Base-by-base conservation (phyloP, 2,888 invertebrate species). In the Candidula unifasciata region DNA sequence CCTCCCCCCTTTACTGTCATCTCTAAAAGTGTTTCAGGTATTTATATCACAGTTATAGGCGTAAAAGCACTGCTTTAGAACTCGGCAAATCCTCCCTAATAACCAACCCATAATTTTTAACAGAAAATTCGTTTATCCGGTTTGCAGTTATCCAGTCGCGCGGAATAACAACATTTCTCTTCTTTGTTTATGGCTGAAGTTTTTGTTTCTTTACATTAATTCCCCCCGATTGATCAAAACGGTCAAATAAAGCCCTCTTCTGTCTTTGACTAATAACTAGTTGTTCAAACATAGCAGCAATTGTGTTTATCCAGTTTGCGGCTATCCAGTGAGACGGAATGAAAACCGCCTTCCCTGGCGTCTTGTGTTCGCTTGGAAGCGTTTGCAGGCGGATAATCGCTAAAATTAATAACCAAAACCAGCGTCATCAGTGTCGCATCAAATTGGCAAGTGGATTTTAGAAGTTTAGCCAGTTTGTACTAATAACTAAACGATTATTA, bases 401-500 rank as follows among this genome's bases (percentile, higher is more conserved):
- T 80, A 80, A 80, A 69, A 80, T 80, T 80, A 80, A 80, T 80
- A 80, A 80, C 80, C n/a, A 54, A 37, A 37, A n/a, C 37, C 10
- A 37, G 37, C 54, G 66, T 64, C 64, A 44, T 79, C 79, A 64
- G 64, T 27, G 66, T 30, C 27, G 35, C 37, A 33, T 60, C 66
- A 79, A 79, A 66, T 79, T 79, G 79, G 66, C 79, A 69, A 69
- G 33, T 44, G 69, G 80, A 80, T 80, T 80, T 68, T 44, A 33
- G 68, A 54, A 68, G 80, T 69, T 80, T 80, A 80, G 18, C 54
- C 21, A 52, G 80, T 68, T 80, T 80, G 69, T 80, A 35, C 69
- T 80, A 80, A 80, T 80, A 80, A 54, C 27, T 54, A 69, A 6
- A 80, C 86, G 85, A 87, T 87, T 85, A 87, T 85, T 81, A 83